Evolutionary conservation across 2,113 vertebrate species (phyloP).

Genomic region (Proterorhinus semilunaris): DNA sequence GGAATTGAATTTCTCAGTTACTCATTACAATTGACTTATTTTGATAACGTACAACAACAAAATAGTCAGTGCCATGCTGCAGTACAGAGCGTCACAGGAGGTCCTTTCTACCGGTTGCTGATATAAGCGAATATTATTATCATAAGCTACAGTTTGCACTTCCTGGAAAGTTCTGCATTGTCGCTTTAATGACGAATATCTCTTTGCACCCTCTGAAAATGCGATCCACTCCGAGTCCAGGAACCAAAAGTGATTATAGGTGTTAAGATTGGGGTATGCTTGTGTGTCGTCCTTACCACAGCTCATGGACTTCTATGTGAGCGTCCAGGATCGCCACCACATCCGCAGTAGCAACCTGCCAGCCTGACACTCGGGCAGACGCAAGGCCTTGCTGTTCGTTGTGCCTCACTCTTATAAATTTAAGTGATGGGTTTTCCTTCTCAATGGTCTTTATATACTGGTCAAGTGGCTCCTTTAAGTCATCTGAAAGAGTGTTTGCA

Average conservation of each 20-base stretch:
- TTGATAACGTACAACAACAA: too few relatives aligned
- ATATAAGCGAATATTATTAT: too few relatives aligned
- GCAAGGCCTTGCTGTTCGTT: conserved; percentile 67
- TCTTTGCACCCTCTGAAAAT: too few relatives aligned
- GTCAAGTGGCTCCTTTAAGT: conserved; percentile 61
- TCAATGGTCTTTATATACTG: conserved; percentile 41
- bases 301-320: conserved; percentile 77
- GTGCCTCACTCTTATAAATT: conserved; percentile 59
- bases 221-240: too few relatives aligned
- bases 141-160: too few relatives aligned
- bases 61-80: too few relatives aligned
- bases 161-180: too few relatives aligned
- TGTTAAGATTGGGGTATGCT: not conserved
- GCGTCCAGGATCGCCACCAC: conserved; percentile 80
- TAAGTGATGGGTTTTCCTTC: conserved; percentile 47
- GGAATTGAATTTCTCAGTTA: too few relatives aligned
- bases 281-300: conserved; percentile 57
- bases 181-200: too few relatives aligned
- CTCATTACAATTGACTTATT: too few relatives aligned
- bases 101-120: too few relatives aligned
- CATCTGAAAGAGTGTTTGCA: conserved; percentile 51
- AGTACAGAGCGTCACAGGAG: too few relatives aligned
- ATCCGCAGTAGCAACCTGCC: conserved; percentile 70
- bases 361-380: conserved; percentile 67
- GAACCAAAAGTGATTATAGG: not conserved